These are phyloP conservation scores for Phainopepla nitens DNA, from an alignment of 2,113 vertebrate species.

Conservation along the genomic window DNA sequence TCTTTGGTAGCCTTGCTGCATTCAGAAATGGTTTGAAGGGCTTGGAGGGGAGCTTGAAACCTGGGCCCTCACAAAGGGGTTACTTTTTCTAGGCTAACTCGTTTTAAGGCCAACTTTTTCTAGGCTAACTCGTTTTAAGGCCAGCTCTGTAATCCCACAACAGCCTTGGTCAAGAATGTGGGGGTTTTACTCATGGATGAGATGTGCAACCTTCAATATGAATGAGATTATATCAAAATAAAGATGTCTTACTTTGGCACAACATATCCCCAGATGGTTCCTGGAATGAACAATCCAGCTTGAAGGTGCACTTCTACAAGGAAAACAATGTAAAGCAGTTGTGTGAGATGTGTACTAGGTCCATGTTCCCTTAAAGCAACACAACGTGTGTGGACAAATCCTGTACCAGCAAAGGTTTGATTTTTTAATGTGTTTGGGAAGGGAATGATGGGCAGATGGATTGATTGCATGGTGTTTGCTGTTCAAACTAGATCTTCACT, in stretches of 20 bases:
- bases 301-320: not conserved
- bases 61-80: rapidly evolving
- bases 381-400: not conserved
- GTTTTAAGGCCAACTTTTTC: not conserved
- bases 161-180: not conserved
- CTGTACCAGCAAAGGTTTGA: not conserved
- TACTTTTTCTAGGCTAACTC: not conserved
- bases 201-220: rapidly evolving
- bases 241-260: not conserved
- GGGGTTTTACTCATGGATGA: not conserved
- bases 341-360: not conserved
- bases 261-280: not conserved
- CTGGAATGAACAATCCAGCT: not conserved
- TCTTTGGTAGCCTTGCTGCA: not conserved
- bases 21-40: not conserved
- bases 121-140: not conserved
- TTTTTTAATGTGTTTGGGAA: not conserved
- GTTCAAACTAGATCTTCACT: not conserved
- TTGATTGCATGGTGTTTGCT: not conserved
- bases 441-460: not conserved
- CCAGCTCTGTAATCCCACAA: not conserved
- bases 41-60: not conserved
- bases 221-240: not conserved
- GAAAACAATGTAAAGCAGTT: not conserved
- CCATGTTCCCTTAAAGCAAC: not conserved